Conservation (phyloP, 2,888 invertebrate species). For the Volucella inanis region DNA sequence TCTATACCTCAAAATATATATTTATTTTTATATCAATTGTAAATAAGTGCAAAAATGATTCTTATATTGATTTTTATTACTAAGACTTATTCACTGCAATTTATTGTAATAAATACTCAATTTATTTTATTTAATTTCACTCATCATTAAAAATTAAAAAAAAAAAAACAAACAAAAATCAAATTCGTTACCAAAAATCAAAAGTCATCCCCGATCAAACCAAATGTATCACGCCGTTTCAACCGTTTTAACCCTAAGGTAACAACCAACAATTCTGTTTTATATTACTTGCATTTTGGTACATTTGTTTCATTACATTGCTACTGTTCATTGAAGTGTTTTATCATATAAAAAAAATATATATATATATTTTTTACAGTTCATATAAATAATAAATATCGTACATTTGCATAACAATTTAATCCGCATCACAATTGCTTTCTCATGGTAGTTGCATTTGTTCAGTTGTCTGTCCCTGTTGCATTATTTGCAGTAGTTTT, state of each 20-base stretch:
- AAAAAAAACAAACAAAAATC: conserved; percentile 67
- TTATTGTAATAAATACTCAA: conserved; percentile 60
- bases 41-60: conserved; percentile 22
- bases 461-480: conserved; percentile 11
- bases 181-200: conserved; percentile 73
- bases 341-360: conserved; percentile 31
- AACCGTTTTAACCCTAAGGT: conserved; percentile 96
- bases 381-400: background rate
- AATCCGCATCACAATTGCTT: conserved; percentile 47
- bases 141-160: conserved; percentile 64
- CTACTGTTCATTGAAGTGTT: conserved; percentile 68
- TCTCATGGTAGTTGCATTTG: conserved; percentile 58
- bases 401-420: conserved; percentile 57
- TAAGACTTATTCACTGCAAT: conserved; percentile 44
- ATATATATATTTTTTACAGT: conserved; percentile 22
- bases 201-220: conserved; percentile 85
- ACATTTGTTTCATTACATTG: conserved; percentile 70
- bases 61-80: background rate
- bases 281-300: conserved; percentile 57
- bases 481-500: conserved; percentile 17
- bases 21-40: conserved; percentile 26
- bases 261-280: conserved; percentile 83
- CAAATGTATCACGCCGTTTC: conserved; percentile 98
- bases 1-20: background rate
- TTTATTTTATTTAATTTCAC: conserved; percentile 73